Conservation (phyloP, 35 echinoderm and acorn worm species). For the Anneissia japonica region DNA sequence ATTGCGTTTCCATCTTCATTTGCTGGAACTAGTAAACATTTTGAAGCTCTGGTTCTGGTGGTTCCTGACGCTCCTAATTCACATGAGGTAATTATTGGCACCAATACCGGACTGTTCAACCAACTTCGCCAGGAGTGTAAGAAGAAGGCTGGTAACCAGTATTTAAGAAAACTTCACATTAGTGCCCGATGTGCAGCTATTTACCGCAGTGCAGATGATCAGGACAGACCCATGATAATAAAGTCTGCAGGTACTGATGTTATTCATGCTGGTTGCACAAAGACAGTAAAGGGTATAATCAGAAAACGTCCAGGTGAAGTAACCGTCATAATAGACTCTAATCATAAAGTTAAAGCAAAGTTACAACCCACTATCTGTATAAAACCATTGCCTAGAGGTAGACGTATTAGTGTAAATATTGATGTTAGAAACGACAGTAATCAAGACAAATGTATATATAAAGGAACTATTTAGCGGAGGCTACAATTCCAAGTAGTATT, state of each 20-base stretch:
- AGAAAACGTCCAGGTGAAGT: neutral
- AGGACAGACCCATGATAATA: neutral
- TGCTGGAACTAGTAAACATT: slow-evolving; percentile 15
- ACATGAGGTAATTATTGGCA: too few relatives aligned
- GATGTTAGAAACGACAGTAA: neutral
- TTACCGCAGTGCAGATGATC: neutral
- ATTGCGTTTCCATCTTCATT: slow-evolving; percentile 21
- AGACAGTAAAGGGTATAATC: neutral
- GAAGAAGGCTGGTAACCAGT: too few relatives aligned
- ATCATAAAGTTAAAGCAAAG: neutral
- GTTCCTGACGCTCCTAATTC: slow-evolving; percentile 40
- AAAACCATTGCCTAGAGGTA: neutral
- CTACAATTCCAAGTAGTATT: neutral
- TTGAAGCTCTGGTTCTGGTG: slow-evolving; percentile 37
- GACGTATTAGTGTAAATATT: neutral
- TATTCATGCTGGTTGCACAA: neutral
- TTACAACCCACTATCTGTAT: neutral
- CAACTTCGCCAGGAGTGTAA: too few relatives aligned
- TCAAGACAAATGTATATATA: neutral
- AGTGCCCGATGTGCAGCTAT: neutral
- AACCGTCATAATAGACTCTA: neutral
- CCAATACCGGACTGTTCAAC: too few relatives aligned
- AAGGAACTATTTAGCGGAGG: neutral
- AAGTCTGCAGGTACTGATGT: neutral
- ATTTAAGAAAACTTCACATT: neutral